phyloP scores from a whole-genome alignment of 1,140 invertebrate genomes.

The Ceratosolen fusciceps region DNA sequence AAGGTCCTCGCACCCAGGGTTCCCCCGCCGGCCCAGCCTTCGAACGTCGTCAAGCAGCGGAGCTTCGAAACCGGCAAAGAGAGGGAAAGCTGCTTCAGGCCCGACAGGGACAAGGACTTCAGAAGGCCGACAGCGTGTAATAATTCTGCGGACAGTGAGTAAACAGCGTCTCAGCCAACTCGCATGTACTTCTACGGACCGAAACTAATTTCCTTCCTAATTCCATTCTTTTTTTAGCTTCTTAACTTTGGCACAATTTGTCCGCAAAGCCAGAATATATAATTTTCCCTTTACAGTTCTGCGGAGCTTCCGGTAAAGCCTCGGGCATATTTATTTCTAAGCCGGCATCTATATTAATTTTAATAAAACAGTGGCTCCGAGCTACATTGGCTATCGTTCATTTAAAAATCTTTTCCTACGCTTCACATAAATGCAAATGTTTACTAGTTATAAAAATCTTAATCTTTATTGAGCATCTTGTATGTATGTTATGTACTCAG shows the following conservation, averaged over 20 bases:
- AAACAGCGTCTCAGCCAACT: too few species aligned
- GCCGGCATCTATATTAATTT: neutral
- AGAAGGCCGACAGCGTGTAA: slow-evolving; percentile 64
- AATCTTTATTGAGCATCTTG: neutral
- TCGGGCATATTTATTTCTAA: neutral
- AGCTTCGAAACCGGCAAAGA: slow-evolving; percentile 67
- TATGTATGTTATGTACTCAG: neutral
- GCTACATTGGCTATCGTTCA: neutral
- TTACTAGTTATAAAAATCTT: neutral
- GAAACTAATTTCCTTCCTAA: too few species aligned
- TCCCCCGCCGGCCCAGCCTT: neutral
- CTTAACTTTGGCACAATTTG: too few species aligned
- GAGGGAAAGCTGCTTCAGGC: slow-evolving; percentile 45
- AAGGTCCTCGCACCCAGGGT: neutral
- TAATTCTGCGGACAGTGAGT: slow-evolving; percentile 66
- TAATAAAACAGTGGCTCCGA: neutral
- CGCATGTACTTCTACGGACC: too few species aligned
- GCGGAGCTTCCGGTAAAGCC: neutral
- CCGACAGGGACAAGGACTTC: slow-evolving; percentile 59
- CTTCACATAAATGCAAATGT: neutral
- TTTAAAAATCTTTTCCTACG: neutral
- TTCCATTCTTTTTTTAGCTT: too few species aligned
- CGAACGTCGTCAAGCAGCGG: slow-evolving; percentile 67
- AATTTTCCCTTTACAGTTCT: neutral
- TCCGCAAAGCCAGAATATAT: neutral